Base-by-base conservation (phyloP, 2,888 invertebrate genomes). In the Saturnia japonica region DNA sequence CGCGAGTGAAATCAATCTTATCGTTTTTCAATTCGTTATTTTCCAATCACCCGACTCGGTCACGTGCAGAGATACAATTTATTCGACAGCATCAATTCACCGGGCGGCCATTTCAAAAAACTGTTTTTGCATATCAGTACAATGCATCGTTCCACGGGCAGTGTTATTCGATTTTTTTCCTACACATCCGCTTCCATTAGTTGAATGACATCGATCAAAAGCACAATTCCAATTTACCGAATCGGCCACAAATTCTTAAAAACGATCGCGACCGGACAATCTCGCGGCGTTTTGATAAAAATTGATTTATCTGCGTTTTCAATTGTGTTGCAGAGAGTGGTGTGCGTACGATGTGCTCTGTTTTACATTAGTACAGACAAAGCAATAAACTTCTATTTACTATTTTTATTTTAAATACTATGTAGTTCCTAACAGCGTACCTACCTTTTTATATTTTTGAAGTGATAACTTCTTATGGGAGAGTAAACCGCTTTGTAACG, bases 161-260 rank as follows among this genome's bases (percentile, higher is more conserved):
- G 77, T 78, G n/a, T n/a, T 40, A 40, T 64, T 78, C 79, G 78
- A 80, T 84, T 85, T 83, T 85, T 83, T 82, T 80, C 71, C 14
- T 60, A 69, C 72, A 73, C 71, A 74, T 72, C 75, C 75, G 78
- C 76, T 75, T 82, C 89, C 89, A 89, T 90, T 89, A 88, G 85
- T 81, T 70, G 78, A 77, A 79, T 70, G 82, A 83, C 88, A 92
- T 91, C 91, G 88, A 91, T 92, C 91, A 91, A 88, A 88, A 81
- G 25, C 86, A 86, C 91, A 85, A 89, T 90, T 88, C 89, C 92
- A 93, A 91, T 92, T 93, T 91, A 91, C 92, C 91, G 88, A n/a
- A 85, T 86, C 88, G 84, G 85, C 91, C 91, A 91, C 91, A 91
- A 91, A 91, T 91, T 90, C 91, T 88, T 91, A 88, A 89, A 88